Base-by-base conservation (phyloP, 1,140 invertebrate genomes). In the Panagrolaimus sp. region DNA sequence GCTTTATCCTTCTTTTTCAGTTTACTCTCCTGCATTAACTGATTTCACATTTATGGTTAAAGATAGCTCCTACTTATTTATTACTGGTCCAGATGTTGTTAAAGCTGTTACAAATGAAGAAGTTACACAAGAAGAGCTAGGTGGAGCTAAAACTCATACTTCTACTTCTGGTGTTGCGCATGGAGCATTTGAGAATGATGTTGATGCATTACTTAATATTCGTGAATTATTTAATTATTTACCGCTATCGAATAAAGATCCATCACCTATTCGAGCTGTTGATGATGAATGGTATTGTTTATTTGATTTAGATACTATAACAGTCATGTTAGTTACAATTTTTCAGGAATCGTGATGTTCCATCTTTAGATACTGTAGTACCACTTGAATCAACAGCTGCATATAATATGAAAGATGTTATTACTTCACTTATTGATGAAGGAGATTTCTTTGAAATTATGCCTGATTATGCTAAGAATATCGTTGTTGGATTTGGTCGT, bases 41-140 rank as follows among this genome's bases (percentile, higher is more conserved):
- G 89, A 90, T 82, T 90, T 89, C 78, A 89, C 88, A 7, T 90
- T 90, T 81, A 90, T 89, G 89, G 88, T 89, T 14, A 79, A 85
- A 83, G 87, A 90, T 77, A 88, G 88, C 45, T 89, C 88, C 0
- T 89, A 89, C 80, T 81, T 90, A n/a, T 90, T 90, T 80, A 89
- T 90, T 72, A 90, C 89, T 44, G 89, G 88, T 13, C 89, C 89
- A 9, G 89, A 90, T 82, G 89, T 90, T 20, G 88, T 90, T 13
- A 90, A 90, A 84, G 88, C 89, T 47, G 89, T 90, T 2, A 90
- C 89, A 4, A 89, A 89, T 82, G 89, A 90, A 83, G 87, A 88
- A 75, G 88, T 90, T 0, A 89, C 89, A 4, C 88, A 89, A 78
- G 89, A 90, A 82, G 87, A 90, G 77, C 83, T 90, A 9, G 89